A percentile compares a stretch with the other conserved stretches of the same genome.
Conservation (phyloP, 2,888 invertebrate species). For the Acheta domesticus region DNA sequence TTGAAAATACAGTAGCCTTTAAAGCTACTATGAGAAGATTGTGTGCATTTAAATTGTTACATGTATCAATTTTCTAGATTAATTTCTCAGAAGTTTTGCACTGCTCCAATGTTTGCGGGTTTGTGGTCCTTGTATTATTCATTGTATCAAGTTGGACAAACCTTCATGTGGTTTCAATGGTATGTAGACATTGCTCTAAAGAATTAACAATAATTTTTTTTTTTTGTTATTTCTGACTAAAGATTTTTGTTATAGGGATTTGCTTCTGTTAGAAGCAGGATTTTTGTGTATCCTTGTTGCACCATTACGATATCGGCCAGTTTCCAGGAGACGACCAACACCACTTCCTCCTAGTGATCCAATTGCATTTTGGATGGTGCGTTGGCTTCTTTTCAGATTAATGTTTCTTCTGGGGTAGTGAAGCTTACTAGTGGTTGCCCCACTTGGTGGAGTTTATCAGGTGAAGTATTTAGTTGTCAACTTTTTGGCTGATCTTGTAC, state of each 20-base stretch:
- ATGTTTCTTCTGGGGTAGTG: constrained; percentile 68
- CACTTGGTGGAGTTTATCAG: constrained; percentile 73
- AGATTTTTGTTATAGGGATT: constrained; percentile 56
- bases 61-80: constrained; percentile 49
- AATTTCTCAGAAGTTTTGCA: constrained; percentile 58
- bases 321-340: constrained; percentile 23
- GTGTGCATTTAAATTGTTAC: too few relatives aligned
- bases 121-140: constrained; percentile 71
- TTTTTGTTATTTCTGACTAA: constrained; percentile 34
- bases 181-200: constrained; percentile 42
- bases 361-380: constrained; percentile 63
- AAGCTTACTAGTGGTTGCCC: constrained; percentile 70
- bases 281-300: constrained; percentile 67
- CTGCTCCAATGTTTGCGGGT: constrained; percentile 58
- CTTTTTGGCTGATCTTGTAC: neutral
- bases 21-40: neutral
- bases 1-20: neutral
- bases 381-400: constrained; percentile 70
- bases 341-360: constrained; percentile 49
- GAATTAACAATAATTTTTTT: neutral
- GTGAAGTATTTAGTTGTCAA: constrained; percentile 46
- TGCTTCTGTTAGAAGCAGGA: constrained; percentile 69
- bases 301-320: constrained; percentile 53
- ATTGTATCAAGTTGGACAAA: constrained; percentile 70
- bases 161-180: constrained; percentile 72